phyloP scores from a whole-genome alignment of 2,113 vertebrate genomes.

The Varanus salvator region DNA sequence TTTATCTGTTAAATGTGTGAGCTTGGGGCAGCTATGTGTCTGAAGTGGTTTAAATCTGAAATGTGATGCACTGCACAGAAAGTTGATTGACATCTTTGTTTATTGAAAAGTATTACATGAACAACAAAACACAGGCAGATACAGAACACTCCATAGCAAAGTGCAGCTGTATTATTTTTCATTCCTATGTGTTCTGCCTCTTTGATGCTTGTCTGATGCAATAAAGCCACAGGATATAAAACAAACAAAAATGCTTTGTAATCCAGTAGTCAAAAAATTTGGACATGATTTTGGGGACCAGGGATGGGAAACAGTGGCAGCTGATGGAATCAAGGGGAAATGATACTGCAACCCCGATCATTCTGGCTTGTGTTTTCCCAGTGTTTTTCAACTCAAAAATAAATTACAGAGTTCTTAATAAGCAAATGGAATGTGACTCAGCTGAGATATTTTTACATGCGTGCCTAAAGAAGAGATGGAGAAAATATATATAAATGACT shows the following conservation, averaged over 20 bases:
- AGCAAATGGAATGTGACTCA: conserved; percentile 54
- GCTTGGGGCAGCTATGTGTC: conserved; percentile 84
- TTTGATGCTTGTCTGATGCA: conserved; percentile 82
- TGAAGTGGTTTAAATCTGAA: conserved; percentile 83
- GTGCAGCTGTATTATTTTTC: conserved; percentile 80
- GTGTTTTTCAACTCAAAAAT: conserved; percentile 66
- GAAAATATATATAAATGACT: conserved; percentile 76
- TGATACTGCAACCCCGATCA: conserved; percentile 31
- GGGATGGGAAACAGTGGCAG: not conserved
- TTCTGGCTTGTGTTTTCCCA: conserved; percentile 47
- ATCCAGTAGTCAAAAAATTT: conserved; percentile 74
- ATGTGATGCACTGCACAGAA: conserved; percentile 80
- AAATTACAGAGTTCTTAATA: conserved; percentile 73
- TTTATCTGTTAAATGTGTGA: conserved; percentile 84
- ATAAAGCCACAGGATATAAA: conserved; percentile 76
- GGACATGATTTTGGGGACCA: conserved; percentile 49
- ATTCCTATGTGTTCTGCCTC: conserved; percentile 75
- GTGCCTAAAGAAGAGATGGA: conserved; percentile 57
- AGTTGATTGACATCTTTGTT: conserved; percentile 88
- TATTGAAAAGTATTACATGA: conserved; percentile 87
- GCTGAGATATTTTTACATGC: conserved; percentile 74
- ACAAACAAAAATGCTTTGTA: conserved; percentile 75
- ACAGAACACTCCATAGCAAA: conserved; percentile 72
- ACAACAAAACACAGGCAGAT: conserved; percentile 79
- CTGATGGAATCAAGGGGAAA: not conserved